Percentiles rank a stretch among this genome's conserved stretches.
phyloP scores from a whole-genome alignment of 2,888 invertebrate species.

The Amphipyra berbera region DNA sequence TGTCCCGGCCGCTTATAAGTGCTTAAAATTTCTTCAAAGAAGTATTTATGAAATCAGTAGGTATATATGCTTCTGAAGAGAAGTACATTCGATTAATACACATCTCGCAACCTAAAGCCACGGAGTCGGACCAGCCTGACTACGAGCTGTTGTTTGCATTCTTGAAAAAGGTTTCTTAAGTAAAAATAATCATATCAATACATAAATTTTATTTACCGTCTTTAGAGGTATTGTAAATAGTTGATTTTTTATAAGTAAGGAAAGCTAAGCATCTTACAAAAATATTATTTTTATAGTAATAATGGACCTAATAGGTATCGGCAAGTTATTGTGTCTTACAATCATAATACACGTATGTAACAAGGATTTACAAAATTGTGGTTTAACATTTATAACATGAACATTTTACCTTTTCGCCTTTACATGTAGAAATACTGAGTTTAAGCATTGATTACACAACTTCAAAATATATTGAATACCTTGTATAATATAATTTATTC shows the following conservation, averaged over 20 bases:
- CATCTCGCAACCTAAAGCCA: no score
- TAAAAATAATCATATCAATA: slow-evolving; percentile 69
- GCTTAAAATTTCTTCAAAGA: no score
- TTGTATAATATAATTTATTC: slow-evolving; percentile 33
- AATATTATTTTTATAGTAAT: slow-evolving; percentile 83
- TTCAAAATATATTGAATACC: slow-evolving; percentile 31
- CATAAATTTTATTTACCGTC: slow-evolving; percentile 86
- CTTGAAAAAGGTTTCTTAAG: background rate
- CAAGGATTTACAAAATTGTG: slow-evolving; percentile 54
- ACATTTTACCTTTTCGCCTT: slow-evolving; percentile 33
- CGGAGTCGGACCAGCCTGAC: no score
- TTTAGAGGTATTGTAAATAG: slow-evolving; percentile 86
- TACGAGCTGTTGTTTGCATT: no score
- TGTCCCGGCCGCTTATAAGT: no score
- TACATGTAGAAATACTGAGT: slow-evolving; percentile 37
- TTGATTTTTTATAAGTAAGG: slow-evolving; percentile 84
- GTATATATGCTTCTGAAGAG: no score
- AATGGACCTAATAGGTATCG: slow-evolving; percentile 80
- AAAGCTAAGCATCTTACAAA: slow-evolving; percentile 90
- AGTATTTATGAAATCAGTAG: no score
- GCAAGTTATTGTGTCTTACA: slow-evolving; percentile 74
- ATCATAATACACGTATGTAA: slow-evolving; percentile 61
- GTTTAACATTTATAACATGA: slow-evolving; percentile 51
- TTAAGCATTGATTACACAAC: slow-evolving; percentile 38
- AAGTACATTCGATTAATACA: no score